Evolutionary conservation across 1,140 invertebrate genomes (phyloP), one percentile per base, ranked within the genome.

Genomic region (Wiebesia pumilae): DNA sequence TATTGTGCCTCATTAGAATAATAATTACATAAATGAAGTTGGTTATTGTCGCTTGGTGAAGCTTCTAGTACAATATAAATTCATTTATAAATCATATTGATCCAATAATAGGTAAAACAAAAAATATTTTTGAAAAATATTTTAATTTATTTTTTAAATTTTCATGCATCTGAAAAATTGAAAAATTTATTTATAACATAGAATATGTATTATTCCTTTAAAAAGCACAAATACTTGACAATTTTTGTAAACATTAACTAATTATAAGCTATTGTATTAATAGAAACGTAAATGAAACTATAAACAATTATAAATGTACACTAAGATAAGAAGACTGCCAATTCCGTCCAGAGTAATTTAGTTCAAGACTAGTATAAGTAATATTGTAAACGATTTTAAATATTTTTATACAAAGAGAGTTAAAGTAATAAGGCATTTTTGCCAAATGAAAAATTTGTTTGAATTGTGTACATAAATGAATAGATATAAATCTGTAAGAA

Each of bases 271-370:
- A 35, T 21, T 3, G 38, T 54, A 73, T 43, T 43, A 43, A 69
- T 82, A 43, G n/a, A 69, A 71, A 82, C 40, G 19, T 71, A 54
- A 47, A 51, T 27, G 19, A 54, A 83, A 14, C 62, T 83, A 71
- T 35, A 83, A 73, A 62, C 30, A 38, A 77, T 82, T 81, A 43
- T 69, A 69, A 24, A 85, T 51, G 78, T 81, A 73, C 67, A 85
- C 62, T 81, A 73, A 85, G 65, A 88, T 85, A 71, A 85, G 65
- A 88, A 90, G 87, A 90, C 87, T 90, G 88, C 81, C 71, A 73
- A 87, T 87, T 79, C 89, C 89, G 87, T 91, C 87, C 88, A 88
- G 51, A 87, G 43, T 87, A 81, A 83, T 51, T 40, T 69, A 65
- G 83, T 84, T 54, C 77, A 54, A 82, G 85, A 35, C 69, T 88